Evolutionary conservation across 2,113 vertebrate species (phyloP).

Genomic region (Mionectes macconnelli): DNA sequence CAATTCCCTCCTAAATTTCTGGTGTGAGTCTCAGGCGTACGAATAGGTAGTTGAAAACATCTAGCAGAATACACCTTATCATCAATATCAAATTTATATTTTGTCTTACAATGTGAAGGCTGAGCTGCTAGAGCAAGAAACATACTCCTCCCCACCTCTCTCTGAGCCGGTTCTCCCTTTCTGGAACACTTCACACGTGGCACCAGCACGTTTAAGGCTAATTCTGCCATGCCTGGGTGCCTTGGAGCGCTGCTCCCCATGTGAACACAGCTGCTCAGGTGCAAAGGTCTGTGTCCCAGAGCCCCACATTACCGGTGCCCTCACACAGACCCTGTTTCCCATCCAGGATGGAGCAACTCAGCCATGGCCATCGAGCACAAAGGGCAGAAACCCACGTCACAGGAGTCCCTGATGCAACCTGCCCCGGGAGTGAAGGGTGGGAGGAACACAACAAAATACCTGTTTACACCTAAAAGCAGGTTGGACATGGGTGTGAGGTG

Average conservation of each 20-base stretch:
- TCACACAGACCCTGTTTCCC: not conserved
- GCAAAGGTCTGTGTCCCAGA: not conserved
- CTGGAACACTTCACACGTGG: rapidly evolving
- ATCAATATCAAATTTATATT: not conserved
- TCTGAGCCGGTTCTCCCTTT: not conserved
- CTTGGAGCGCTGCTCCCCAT: rapidly evolving
- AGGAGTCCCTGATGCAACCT: not conserved
- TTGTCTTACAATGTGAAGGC: not conserved
- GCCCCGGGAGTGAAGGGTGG: not conserved
- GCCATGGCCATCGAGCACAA: not conserved
- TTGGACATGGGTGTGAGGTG: rapidly evolving
- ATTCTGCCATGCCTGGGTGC: not conserved
- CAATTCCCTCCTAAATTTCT: not conserved
- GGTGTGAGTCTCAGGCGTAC: not conserved
- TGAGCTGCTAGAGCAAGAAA: not conserved
- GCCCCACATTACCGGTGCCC: not conserved
- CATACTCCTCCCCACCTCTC: not conserved
- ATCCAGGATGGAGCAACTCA: not conserved
- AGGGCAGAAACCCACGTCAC: not conserved
- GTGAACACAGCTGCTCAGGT: not conserved
- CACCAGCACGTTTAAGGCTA: rapidly evolving
- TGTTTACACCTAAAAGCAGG: not conserved
- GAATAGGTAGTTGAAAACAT: not conserved
- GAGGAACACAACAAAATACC: not conserved
- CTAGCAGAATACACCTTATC: not conserved